These are phyloP conservation scores for Cotesia glomerata DNA, from an alignment of 1,140 invertebrate genomes.

Conservation along the genomic window DNA sequence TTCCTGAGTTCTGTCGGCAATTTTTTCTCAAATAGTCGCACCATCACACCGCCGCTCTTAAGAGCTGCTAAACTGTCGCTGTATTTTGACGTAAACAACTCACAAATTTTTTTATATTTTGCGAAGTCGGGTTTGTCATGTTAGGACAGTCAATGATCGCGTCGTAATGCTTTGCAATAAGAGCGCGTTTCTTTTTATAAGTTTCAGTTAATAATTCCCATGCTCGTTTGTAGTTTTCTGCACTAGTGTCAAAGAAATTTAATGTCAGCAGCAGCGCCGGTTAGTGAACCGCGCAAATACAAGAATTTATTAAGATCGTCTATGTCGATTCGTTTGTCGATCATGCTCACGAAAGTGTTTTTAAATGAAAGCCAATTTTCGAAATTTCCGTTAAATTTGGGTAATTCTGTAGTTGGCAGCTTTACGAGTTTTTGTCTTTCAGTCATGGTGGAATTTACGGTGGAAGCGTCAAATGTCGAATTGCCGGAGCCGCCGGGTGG, in stretches of 20 bases:
- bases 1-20: conserved; percentile 17
- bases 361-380: no score
- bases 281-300: conserved; percentile 30
- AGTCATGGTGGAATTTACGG: no score
- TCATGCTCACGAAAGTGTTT: no score
- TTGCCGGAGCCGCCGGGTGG: no score
- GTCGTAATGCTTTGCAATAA: conserved; percentile 29
- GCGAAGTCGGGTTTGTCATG: background rate
- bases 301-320: conserved; percentile 34
- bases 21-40: conserved; percentile 16
- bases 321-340: conserved; percentile 31
- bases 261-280: conserved; percentile 30
- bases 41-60: conserved; percentile 6
- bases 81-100: conserved; percentile 27
- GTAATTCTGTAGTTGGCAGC: no score
- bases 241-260: conserved; percentile 17
- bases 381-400: no score
- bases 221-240: conserved; percentile 34
- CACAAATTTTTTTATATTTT: conserved; percentile 22
- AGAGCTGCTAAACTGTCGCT: conserved; percentile 5
- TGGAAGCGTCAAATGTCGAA: no score
- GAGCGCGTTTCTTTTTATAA: conserved; percentile 30
- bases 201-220: conserved; percentile 28
- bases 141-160: conserved; percentile 21
- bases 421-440: no score